Conservation (phyloP, 2,113 vertebrate species). For the Corythornis vintsioides region DNA sequence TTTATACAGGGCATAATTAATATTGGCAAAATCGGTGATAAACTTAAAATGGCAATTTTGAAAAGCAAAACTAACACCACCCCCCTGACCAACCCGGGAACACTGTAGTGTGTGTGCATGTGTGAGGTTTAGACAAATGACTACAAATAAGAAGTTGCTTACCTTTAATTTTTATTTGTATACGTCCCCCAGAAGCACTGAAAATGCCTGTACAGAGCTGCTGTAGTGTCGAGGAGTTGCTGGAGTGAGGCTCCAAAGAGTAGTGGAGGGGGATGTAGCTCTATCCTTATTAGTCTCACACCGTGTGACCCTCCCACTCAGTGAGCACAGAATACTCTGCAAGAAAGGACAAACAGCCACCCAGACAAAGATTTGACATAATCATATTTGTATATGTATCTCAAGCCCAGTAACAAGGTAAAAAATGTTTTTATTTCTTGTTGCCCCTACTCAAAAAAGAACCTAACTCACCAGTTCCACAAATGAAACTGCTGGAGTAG, state of each 20-base stretch:
- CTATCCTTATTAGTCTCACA: conserved; percentile 95
- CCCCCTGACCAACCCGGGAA: neutral
- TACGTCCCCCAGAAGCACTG: conserved; percentile 56
- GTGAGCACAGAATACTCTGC: conserved; percentile 80
- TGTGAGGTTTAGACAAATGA: neutral
- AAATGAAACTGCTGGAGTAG: neutral
- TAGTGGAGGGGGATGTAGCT: conserved; percentile 81
- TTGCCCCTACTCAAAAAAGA: neutral
- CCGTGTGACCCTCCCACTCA: conserved; percentile 96
- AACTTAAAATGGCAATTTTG: neutral
- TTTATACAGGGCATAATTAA: neutral
- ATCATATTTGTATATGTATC: neutral
- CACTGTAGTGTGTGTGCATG: too few relatives aligned
- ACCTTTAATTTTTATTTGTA: conserved; percentile 63
- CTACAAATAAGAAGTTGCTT: conserved; percentile 55
- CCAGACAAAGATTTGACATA: conserved; percentile 15
- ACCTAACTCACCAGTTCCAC: neutral
- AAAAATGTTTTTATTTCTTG: neutral
- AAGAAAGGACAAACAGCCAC: conserved; percentile 72
- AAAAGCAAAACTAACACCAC: neutral
- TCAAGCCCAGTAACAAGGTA: neutral
- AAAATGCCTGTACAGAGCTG: conserved; percentile 56
- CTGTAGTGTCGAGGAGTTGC: conserved; percentile 66
- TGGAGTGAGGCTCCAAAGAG: conserved; percentile 70
- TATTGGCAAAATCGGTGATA: neutral